These are phyloP conservation scores for Cepaea hortensis DNA, from an alignment of 2,888 invertebrate genomes.

Conservation along the genomic window DNA sequence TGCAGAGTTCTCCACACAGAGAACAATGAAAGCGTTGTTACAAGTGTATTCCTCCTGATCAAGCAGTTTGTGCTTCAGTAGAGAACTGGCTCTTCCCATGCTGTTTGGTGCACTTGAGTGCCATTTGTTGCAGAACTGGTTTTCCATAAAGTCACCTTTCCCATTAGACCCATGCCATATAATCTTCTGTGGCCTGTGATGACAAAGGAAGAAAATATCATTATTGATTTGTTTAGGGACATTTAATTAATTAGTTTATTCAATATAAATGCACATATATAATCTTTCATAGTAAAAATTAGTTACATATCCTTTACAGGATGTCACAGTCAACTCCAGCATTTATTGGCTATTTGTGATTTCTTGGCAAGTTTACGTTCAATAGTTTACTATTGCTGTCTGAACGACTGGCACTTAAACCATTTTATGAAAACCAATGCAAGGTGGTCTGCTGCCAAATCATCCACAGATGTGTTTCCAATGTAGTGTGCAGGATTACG, in stretches of 20 bases:
- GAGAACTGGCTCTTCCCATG: slow-evolving; percentile 88
- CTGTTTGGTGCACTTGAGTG: slow-evolving; percentile 85
- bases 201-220: not conserved
- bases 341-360: no score
- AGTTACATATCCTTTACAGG: no score
- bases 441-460: no score
- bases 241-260: not conserved
- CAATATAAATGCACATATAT: not conserved
- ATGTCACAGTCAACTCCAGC: no score
- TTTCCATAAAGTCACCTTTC: slow-evolving; percentile 89
- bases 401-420: no score
- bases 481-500: no score
- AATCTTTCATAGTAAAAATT: no score
- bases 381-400: no score
- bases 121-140: slow-evolving; percentile 94
- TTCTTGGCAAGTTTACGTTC: no score
- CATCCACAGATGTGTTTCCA: no score
- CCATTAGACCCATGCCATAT: slow-evolving; percentile 96
- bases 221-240: not conserved
- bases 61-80: slow-evolving; percentile 85
- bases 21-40: slow-evolving; percentile 89
- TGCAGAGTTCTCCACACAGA: slow-evolving; percentile 86
- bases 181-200: slow-evolving; percentile 89
- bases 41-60: slow-evolving; percentile 89
- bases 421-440: no score